Evolutionary conservation across 2,888 invertebrate genomes (phyloP).

Genomic region (Netelia fuscicornis): DNA sequence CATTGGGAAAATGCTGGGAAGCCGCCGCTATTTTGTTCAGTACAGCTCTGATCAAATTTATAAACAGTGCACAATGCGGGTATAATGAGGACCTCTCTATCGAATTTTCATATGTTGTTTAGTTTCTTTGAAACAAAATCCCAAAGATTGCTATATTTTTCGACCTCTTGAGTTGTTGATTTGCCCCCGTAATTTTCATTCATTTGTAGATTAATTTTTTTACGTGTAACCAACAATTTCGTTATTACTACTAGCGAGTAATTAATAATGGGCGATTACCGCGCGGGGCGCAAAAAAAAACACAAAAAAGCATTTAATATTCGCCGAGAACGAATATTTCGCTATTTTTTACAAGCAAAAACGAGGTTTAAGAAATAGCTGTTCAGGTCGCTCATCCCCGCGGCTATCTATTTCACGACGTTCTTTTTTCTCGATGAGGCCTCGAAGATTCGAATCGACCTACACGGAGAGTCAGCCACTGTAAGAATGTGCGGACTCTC

Average conservation of each 20-base stretch:
- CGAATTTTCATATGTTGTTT: no score
- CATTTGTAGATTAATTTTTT: no score
- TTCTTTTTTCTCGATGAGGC: conserved; percentile 23
- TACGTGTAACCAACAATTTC: no score
- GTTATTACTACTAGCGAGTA: not conserved
- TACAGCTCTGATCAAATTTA: no score
- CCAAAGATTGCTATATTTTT: no score
- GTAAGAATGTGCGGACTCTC: not conserved
- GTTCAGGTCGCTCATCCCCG: not conserved
- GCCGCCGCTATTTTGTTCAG: no score
- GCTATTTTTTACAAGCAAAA: not conserved
- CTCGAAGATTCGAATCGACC: not conserved
- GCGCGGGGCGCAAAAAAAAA: not conserved
- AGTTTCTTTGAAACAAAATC: no score
- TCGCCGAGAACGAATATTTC: not conserved
- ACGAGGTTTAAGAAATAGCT: not conserved
- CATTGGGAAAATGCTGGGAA: no score
- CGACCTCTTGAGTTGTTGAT: no score
- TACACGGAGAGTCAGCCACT: not conserved
- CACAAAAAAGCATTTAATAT: not conserved
- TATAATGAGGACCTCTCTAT: no score
- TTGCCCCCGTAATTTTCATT: no score
- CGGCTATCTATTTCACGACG: conserved; percentile 5
- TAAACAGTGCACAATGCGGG: no score
- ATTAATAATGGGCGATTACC: not conserved